Percentiles rank a stretch among this genome's conserved stretches.
These are phyloP conservation scores for Globodera rostochiensis DNA, from an alignment of 1,140 invertebrate genomes.

Conservation along the genomic window DNA sequence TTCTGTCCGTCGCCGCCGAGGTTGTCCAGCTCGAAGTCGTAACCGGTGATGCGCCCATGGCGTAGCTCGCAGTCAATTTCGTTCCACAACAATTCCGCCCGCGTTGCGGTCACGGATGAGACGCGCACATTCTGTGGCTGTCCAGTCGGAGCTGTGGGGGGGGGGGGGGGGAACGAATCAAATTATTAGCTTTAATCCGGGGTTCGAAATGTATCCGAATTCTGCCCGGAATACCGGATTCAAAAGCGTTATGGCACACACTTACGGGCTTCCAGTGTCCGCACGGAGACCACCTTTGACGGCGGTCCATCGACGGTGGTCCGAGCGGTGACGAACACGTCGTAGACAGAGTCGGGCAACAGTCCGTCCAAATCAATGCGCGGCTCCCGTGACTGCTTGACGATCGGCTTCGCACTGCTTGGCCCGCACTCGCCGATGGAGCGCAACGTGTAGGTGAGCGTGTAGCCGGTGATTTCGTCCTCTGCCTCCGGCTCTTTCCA, in stretches of 20 bases:
- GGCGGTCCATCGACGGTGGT: slow-evolving; percentile 59
- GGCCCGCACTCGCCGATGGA: slow-evolving; percentile 64
- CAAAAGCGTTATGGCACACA: background rate
- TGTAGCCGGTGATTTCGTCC: slow-evolving; percentile 66
- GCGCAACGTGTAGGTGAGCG: slow-evolving; percentile 61
- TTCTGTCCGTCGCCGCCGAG: slow-evolving; percentile 56
- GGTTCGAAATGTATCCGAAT: background rate
- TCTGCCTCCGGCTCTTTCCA: slow-evolving; percentile 56
- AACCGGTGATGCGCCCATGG: slow-evolving; percentile 63
- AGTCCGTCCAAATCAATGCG: slow-evolving; percentile 52
- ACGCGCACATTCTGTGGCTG: slow-evolving; percentile 56
- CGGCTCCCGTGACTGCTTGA: slow-evolving; percentile 40
- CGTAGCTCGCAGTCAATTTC: slow-evolving; percentile 64
- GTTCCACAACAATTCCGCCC: slow-evolving; percentile 63
- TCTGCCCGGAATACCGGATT: background rate
- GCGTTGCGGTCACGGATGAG: slow-evolving; percentile 56
- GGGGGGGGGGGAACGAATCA: background rate
- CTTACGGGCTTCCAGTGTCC: slow-evolving; percentile 58
- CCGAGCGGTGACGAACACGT: slow-evolving; percentile 62
- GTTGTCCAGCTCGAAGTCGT: slow-evolving; percentile 62
- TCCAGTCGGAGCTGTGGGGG: slow-evolving; percentile 48
- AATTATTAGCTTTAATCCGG: background rate
- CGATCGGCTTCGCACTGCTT: slow-evolving; percentile 53
- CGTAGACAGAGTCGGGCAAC: slow-evolving; percentile 63
- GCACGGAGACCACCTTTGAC: slow-evolving; percentile 57